A percentile compares a stretch with the other conserved stretches of the same genome.
Conservation (phyloP, 1,140 invertebrate genomes). For the Pseudomyrmex flavicornis region DNA sequence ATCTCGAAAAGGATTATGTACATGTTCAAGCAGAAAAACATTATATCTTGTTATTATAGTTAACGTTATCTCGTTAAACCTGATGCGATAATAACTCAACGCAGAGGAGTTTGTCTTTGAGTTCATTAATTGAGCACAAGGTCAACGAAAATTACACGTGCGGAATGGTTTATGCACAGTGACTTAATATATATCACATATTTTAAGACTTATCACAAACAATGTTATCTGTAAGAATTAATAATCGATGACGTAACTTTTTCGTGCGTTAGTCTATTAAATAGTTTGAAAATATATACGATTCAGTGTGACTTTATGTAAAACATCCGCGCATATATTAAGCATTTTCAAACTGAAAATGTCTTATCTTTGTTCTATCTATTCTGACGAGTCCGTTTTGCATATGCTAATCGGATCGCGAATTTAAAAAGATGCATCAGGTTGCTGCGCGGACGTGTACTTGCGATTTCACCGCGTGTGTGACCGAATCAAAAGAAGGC, state of each 20-base stretch:
- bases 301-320: not conserved
- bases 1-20: not conserved
- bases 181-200: slow-evolving; percentile 3
- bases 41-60: not conserved
- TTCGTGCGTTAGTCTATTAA: not conserved
- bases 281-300: not conserved
- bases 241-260: not conserved
- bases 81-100: slow-evolving; percentile 20
- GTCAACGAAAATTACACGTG: not conserved
- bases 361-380: not conserved
- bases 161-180: not conserved
- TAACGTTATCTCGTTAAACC: not conserved
- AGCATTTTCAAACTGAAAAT: not conserved
- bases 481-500: slow-evolving; percentile 8
- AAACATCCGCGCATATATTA: not conserved
- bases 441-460: slow-evolving; percentile 16
- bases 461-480: not conserved
- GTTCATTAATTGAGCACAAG: slow-evolving; percentile 15
- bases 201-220: not conserved
- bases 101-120: not conserved
- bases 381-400: not conserved
- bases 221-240: not conserved
- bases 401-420: slow-evolving; percentile 38
- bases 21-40: not conserved
- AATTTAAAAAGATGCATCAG: slow-evolving; percentile 36